These are phyloP conservation scores for Archegozetes longisetosus DNA, from an alignment of 1,140 invertebrate species.

Conservation along the genomic window DNA sequence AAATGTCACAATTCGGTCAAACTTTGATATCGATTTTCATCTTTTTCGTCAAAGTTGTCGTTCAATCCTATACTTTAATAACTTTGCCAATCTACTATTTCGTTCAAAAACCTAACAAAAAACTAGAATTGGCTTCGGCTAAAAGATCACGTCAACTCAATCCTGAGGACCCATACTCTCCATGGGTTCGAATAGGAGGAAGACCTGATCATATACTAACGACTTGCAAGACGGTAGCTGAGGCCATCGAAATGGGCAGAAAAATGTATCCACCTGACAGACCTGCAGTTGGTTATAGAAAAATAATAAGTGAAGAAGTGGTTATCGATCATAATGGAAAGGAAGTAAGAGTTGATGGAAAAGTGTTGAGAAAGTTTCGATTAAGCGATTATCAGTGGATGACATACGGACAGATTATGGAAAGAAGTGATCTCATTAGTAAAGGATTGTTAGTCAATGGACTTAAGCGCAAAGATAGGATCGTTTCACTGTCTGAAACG, in stretches of 20 bases:
- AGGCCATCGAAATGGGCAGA: slow-evolving; percentile 59
- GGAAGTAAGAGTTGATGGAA: not conserved
- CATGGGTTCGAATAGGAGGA: not conserved
- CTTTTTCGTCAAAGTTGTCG: not conserved
- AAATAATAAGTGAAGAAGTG: slow-evolving; percentile 2
- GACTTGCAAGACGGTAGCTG: slow-evolving; percentile 49
- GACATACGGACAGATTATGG: slow-evolving; percentile 60
- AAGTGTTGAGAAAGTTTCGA: not conserved
- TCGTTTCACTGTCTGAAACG: slow-evolving; percentile 93
- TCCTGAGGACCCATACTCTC: not conserved
- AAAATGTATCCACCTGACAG: slow-evolving; percentile 49
- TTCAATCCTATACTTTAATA: slow-evolving; percentile 35
- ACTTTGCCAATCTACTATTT: slow-evolving; percentile 76
- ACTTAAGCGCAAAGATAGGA: slow-evolving; percentile 45
- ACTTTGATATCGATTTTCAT: not conserved
- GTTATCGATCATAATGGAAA: not conserved
- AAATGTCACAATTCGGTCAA: too few relatives aligned
- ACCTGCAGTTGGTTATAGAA: not conserved
- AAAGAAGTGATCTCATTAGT: slow-evolving; percentile 54
- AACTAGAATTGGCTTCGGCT: not conserved
- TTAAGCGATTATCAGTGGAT: slow-evolving; percentile 59
- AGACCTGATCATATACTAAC: slow-evolving; percentile 3
- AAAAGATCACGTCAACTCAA: not conserved
- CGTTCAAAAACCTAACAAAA: slow-evolving; percentile 60
- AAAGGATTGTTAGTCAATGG: slow-evolving; percentile 47